A percentile compares a stretch with the other conserved stretches of the same genome.
Conservation (phyloP, 2,888 invertebrate species). For the Esperia sulphurella region DNA sequence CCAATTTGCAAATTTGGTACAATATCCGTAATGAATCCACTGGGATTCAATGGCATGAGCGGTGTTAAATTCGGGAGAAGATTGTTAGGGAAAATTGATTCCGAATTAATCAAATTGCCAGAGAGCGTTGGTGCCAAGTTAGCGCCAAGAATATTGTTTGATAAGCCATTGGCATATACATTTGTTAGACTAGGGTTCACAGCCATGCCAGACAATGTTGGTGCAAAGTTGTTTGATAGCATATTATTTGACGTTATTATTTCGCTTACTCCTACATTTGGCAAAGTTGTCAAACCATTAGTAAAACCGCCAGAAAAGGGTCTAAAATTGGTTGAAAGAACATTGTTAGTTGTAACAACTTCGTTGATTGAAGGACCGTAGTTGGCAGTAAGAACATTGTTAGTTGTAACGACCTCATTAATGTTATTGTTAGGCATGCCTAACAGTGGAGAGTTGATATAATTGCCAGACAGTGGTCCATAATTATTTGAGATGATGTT, state of each 20-base stretch:
- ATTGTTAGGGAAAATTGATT: neutral
- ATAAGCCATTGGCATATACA: neutral
- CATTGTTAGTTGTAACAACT: neutral
- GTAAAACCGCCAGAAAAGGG: neutral
- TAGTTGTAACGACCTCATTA: neutral
- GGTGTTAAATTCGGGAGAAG: neutral
- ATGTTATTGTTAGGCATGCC: neutral
- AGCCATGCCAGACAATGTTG: neutral
- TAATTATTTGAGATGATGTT: neutral
- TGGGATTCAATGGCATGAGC: neutral
- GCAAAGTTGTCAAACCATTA: neutral
- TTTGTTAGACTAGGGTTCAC: too few species aligned
- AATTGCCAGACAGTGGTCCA: neutral
- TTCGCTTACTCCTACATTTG: slow-evolving; percentile 1
- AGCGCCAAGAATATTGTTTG: too few species aligned
- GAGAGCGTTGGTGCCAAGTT: neutral
- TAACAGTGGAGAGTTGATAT: neutral
- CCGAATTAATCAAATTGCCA: neutral
- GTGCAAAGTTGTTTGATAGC: neutral
- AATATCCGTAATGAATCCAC: slow-evolving; percentile 38
- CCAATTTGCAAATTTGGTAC: slow-evolving; percentile 53
- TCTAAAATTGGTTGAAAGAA: neutral
- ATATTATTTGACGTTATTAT: slow-evolving; percentile 8
- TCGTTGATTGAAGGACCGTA: neutral
- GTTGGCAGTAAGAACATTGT: neutral